Percentiles rank a stretch among this genome's conserved stretches.
Conservation (phyloP, 2,888 invertebrate species). For the Caenorhabditis drosophilae region DNA sequence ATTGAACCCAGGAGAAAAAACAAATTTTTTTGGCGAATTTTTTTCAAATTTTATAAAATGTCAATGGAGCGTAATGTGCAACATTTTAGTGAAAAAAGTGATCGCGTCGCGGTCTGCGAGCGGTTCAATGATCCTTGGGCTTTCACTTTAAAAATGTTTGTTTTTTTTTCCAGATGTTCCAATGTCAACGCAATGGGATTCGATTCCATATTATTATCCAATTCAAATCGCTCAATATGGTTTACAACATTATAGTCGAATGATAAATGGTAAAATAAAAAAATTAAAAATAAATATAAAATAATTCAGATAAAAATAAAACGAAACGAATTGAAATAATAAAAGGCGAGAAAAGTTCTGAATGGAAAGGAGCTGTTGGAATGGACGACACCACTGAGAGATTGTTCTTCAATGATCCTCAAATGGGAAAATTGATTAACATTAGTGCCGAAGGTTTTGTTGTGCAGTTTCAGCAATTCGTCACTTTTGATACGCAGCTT, state of each 20-base stretch:
- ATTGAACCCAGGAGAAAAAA: no score
- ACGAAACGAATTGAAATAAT: neutral
- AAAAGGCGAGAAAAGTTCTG: conserved; percentile 29
- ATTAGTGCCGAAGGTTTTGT: conserved; percentile 43
- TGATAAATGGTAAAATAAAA: conserved; percentile 44
- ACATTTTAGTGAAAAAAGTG: no score
- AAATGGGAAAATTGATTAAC: conserved; percentile 38
- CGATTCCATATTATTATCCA: conserved; percentile 92
- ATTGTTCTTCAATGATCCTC: conserved; percentile 38
- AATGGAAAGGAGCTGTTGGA: conserved; percentile 50
- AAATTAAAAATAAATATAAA: neutral
- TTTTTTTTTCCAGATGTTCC: conserved; percentile 76
- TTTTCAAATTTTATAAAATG: neutral
- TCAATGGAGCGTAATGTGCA: neutral
- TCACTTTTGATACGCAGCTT: no score
- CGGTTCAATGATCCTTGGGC: no score
- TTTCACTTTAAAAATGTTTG: no score
- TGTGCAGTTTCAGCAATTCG: neutral
- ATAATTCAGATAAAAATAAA: conserved; percentile 5
- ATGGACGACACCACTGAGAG: conserved; percentile 46
- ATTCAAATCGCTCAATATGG: conserved; percentile 99
- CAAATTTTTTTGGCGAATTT: no score
- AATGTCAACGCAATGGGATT: conserved; percentile 95
- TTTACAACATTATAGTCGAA: conserved; percentile 91
- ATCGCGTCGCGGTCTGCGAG: no score